Conservation (phyloP, 92 coral and sea anemone species). For the Phenganax marumi region DNA sequence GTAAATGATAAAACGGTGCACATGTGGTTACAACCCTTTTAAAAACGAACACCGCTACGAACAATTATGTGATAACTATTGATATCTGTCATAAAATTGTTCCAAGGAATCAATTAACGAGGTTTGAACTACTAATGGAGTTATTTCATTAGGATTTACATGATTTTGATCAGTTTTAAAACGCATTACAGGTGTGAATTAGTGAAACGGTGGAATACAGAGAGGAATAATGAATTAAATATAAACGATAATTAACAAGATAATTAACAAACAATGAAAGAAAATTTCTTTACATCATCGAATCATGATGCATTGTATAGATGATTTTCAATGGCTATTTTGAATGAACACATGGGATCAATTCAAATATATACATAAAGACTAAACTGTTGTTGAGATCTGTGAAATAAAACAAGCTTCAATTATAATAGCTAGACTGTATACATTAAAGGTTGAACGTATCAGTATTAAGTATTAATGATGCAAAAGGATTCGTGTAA, state of each 20-base stretch:
- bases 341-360: neutral
- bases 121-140: neutral
- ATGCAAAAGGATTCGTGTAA: neutral
- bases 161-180: neutral
- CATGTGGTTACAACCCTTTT: neutral
- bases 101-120: neutral
- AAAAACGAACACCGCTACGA: neutral
- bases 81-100: neutral
- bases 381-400: neutral
- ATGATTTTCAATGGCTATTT: neutral
- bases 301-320: slow-evolving; percentile 6
- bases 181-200: neutral
- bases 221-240: slow-evolving; percentile 9
- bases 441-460: too few relatives aligned
- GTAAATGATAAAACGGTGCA: neutral
- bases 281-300: neutral
- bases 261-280: slow-evolving; percentile 13
- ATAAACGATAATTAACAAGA: neutral
- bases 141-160: neutral
- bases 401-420: neutral
- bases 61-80: neutral
- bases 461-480: slow-evolving; percentile 1
- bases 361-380: neutral
- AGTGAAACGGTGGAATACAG: slow-evolving; percentile 1
- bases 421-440: too few relatives aligned